phyloP scores from a whole-genome alignment of 2,113 vertebrate species.

The Arothron firmamentum region DNA sequence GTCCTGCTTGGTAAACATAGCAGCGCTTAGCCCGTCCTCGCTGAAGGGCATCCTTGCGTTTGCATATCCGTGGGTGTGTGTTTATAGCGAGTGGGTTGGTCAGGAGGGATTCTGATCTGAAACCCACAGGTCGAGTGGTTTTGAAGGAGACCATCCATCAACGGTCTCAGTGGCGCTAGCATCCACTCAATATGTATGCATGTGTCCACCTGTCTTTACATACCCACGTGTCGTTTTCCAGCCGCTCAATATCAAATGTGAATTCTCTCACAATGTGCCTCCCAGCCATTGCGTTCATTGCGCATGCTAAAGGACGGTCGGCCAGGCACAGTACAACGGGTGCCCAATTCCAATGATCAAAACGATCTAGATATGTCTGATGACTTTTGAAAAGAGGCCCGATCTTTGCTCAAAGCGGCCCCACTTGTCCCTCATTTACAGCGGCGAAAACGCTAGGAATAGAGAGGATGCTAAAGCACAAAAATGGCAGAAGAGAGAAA shows the following conservation, averaged over 20 bases:
- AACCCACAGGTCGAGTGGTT: conserved; percentile 11
- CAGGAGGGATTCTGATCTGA: conserved; percentile 14
- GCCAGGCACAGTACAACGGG: no score
- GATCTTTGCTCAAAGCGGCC: no score
- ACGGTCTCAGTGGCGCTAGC: conserved; percentile 9
- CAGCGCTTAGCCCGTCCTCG: not conserved
- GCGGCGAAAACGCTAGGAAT: not conserved
- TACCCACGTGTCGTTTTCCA: no score
- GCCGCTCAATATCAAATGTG: no score
- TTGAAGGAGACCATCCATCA: conserved; percentile 60
- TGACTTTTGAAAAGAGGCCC: no score
- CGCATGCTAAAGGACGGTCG: no score
- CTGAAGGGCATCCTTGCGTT: conserved; percentile 41
- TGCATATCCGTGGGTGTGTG: conserved; percentile 7
- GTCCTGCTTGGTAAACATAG: conserved; percentile 25
- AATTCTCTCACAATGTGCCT: no score
- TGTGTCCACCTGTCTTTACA: conserved; percentile 9
- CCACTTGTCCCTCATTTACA: no score
- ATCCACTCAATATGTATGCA: conserved; percentile 2
- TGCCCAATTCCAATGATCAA: no score
- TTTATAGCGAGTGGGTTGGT: not conserved
- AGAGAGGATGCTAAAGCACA: conserved; percentile 4
- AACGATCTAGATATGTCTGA: no score
- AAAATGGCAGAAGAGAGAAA: conserved; percentile 42
- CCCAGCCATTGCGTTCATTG: no score